These are phyloP conservation scores for Grapholita molesta DNA, from an alignment of 1,140 invertebrate genomes.

Conservation along the genomic window DNA sequence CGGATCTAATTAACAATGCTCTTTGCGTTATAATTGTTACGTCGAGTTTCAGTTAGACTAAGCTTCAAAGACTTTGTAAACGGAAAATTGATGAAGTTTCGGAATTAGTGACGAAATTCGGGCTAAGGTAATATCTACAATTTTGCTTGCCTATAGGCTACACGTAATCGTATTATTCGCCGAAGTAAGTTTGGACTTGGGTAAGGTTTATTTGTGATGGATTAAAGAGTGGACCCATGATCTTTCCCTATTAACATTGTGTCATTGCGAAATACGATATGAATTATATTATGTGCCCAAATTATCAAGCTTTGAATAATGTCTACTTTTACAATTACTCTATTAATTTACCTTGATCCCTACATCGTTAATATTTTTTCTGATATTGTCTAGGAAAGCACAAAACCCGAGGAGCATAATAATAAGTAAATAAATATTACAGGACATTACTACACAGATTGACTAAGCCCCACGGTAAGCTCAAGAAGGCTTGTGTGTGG, in stretches of 20 bases:
- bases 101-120: background rate
- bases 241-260: too few species aligned
- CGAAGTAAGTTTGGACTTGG: background rate
- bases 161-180: background rate
- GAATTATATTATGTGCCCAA: background rate
- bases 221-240: too few species aligned
- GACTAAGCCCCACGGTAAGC: too few species aligned
- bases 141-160: background rate
- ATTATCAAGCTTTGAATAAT: background rate
- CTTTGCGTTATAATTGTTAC: conserved; percentile 20
- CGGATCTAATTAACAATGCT: conserved; percentile 21
- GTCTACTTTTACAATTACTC: background rate
- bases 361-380: background rate
- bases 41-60: conserved; percentile 23
- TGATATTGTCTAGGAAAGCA: background rate
- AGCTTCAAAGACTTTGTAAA: conserved; percentile 20
- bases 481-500: too few species aligned
- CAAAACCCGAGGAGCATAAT: background rate
- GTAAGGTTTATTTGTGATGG: too few species aligned
- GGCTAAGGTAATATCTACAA: background rate
- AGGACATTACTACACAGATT: too few species aligned
- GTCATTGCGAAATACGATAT: background rate
- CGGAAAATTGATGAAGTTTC: conserved; percentile 21
- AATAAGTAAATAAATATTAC: too few species aligned
- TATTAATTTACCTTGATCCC: background rate